Percentiles rank a stretch among this genome's conserved stretches.
Conservation (phyloP, 2,888 invertebrate genomes). For the Crioceris asparagi region DNA sequence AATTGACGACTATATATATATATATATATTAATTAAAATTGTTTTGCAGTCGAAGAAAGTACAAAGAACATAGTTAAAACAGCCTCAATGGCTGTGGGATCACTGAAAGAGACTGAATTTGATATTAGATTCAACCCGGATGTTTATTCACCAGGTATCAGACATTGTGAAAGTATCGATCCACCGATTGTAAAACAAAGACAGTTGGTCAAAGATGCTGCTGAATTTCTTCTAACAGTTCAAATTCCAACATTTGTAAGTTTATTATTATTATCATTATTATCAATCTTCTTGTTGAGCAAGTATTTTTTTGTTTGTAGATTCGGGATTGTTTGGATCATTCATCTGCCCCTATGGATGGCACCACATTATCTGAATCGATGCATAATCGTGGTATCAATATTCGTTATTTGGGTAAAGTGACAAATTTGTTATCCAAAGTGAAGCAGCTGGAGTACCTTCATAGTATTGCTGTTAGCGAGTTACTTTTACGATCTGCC, state of each 20-base stretch:
- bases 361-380: constrained; percentile 81
- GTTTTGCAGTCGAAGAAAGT: constrained; percentile 61
- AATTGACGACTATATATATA: neutral
- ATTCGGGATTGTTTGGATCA: constrained; percentile 86
- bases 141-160: constrained; percentile 90
- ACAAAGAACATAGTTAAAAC: constrained; percentile 80
- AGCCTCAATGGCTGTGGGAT: constrained; percentile 86
- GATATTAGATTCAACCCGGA: constrained; percentile 98
- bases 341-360: constrained; percentile 91
- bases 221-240: constrained; percentile 83
- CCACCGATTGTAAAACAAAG: constrained; percentile 69
- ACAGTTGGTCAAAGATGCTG: constrained; percentile 87
- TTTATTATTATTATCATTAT: constrained; percentile 15
- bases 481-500: constrained; percentile 77
- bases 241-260: constrained; percentile 92
- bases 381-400: constrained; percentile 95
- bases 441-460: constrained; percentile 76
- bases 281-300: neutral
- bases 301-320: constrained; percentile 35
- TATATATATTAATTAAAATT: neutral
- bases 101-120: constrained; percentile 90
- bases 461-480: constrained; percentile 82
- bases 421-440: constrained; percentile 67
- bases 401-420: constrained; percentile 90
- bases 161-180: constrained; percentile 62